A percentile compares a stretch with the other conserved stretches of the same genome.
phyloP scores from a whole-genome alignment of 2,888 invertebrate genomes.

The Tetropium fuscum region DNA sequence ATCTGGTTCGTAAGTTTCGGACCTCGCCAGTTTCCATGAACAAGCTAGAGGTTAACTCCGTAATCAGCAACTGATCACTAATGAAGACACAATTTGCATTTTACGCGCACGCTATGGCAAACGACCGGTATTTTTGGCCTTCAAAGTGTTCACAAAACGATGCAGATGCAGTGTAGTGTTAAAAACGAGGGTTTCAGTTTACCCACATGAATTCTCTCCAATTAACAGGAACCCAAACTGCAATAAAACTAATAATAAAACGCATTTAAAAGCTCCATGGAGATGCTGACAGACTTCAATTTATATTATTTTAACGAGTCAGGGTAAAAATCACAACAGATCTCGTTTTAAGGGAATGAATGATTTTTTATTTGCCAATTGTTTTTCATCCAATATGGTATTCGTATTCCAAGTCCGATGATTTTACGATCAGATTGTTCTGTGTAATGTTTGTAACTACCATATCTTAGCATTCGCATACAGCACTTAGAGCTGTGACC shows the following conservation, averaged over 20 bases:
- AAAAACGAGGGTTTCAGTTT: conserved; percentile 20
- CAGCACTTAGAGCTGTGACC: too few species aligned
- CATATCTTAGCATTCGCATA: too few species aligned
- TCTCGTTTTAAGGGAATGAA: conserved; percentile 2
- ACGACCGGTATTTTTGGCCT: conserved; percentile 40
- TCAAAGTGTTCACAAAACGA: conserved; percentile 10
- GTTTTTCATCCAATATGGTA: too few species aligned
- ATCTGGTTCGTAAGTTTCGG: conserved; percentile 6
- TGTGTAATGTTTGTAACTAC: too few species aligned
- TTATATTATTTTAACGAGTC: conserved; percentile 3
- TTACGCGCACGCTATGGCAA: conserved; percentile 52
- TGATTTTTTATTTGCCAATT: too few species aligned
- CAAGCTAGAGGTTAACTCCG: conserved; percentile 37
- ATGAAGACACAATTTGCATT: conserved; percentile 55
- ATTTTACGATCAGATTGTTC: too few species aligned
- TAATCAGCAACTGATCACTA: conserved; percentile 45
- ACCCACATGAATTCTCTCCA: conserved; percentile 20
- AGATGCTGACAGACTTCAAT: conserved; percentile 18
- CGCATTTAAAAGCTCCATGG: conserved; percentile 5
- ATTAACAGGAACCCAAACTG: conserved; percentile 17
- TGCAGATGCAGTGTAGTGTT: conserved; percentile 3
- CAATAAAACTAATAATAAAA: conserved; percentile 22
- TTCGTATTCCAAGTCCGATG: too few species aligned
- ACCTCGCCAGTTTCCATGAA: conserved; percentile 29
- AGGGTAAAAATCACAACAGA: conserved; percentile 1